Conservation (phyloP, 1,140 invertebrate genomes). For the Neocloeon triangulifer region DNA sequence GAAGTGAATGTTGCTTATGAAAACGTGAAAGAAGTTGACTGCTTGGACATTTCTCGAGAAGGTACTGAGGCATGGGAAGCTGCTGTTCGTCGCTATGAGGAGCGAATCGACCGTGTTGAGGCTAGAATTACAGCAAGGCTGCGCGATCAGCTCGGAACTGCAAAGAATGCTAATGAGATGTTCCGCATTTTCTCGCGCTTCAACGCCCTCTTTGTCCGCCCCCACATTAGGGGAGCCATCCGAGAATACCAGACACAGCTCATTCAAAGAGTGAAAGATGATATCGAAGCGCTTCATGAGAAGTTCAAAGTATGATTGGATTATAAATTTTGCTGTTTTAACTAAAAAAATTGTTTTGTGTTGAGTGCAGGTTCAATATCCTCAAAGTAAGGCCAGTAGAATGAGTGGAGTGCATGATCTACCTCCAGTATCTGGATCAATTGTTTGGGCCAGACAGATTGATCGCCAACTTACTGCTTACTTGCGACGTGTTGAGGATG, state of each 20-base stretch:
- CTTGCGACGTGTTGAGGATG: conserved; percentile 89
- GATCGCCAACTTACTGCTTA: conserved; percentile 95
- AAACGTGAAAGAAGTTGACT: conserved; percentile 96
- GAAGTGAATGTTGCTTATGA: conserved; percentile 94
- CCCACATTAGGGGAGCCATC: conserved; percentile 95
- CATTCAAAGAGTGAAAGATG: conserved; percentile 96
- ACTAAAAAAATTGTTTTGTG: conserved; percentile 6
- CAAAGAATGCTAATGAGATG: conserved; percentile 99
- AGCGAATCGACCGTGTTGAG: conserved; percentile 92
- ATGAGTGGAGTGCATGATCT: conserved; percentile 82
- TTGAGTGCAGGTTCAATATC: conserved; percentile 54
- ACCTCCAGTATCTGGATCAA: conserved; percentile 89
- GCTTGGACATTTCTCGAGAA: conserved; percentile 89
- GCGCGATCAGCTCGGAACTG: conserved; percentile 88
- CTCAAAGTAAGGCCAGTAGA: conserved; percentile 72
- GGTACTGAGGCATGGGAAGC: conserved; percentile 95
- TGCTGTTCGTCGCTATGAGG: conserved; percentile 84
- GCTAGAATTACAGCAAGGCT: conserved; percentile 90
- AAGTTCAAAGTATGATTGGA: conserved; percentile 68
- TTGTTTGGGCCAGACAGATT: conserved; percentile 98
- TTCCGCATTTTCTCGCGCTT: conserved; percentile 95
- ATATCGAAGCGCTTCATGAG: conserved; percentile 92
- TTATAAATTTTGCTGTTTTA: conserved; percentile 6
- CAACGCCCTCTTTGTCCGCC: conserved; percentile 94
- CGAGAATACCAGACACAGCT: conserved; percentile 97